Percentiles rank a stretch among this genome's conserved stretches.
These are phyloP conservation scores for Ochropleura leucogaster DNA, from an alignment of 2,888 invertebrate genomes.

Conservation along the genomic window DNA sequence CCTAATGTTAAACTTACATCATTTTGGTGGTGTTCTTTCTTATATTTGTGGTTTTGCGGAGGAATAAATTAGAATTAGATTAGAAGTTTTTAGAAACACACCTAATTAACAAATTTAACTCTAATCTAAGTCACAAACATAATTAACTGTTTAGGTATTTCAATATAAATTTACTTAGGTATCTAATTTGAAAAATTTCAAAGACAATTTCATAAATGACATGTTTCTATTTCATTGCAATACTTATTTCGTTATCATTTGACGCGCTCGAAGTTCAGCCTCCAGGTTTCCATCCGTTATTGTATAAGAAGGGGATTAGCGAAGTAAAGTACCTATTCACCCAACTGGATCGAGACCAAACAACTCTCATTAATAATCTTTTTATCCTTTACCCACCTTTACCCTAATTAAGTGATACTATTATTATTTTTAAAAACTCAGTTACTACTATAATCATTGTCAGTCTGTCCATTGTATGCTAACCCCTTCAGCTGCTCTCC, in stretches of 20 bases:
- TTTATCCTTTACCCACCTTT: background rate
- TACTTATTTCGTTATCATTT: background rate
- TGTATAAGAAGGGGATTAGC: background rate
- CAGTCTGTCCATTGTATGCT: background rate
- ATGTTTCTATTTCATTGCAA: slow-evolving; percentile 10
- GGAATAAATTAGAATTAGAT: too few species aligned
- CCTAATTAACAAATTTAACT: too few species aligned
- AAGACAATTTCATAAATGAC: background rate
- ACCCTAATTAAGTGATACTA: slow-evolving; percentile 9
- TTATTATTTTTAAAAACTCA: background rate
- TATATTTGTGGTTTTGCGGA: too few species aligned
- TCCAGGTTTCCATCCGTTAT: background rate
- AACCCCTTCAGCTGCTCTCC: background rate
- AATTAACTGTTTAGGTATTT: background rate
- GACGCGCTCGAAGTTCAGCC: background rate
- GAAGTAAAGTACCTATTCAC: slow-evolving; percentile 3
- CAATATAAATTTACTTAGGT: too few species aligned
- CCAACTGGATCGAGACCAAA: slow-evolving; percentile 11
- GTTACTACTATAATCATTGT: background rate
- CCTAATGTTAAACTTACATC: too few species aligned
- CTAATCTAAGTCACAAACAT: too few species aligned
- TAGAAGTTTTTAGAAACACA: too few species aligned
- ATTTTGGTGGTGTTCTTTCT: too few species aligned
- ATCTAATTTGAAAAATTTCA: too few species aligned
- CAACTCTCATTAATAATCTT: background rate